phyloP scores from a whole-genome alignment of 2,888 invertebrate species.

The Trissoscelio sp. region DNA sequence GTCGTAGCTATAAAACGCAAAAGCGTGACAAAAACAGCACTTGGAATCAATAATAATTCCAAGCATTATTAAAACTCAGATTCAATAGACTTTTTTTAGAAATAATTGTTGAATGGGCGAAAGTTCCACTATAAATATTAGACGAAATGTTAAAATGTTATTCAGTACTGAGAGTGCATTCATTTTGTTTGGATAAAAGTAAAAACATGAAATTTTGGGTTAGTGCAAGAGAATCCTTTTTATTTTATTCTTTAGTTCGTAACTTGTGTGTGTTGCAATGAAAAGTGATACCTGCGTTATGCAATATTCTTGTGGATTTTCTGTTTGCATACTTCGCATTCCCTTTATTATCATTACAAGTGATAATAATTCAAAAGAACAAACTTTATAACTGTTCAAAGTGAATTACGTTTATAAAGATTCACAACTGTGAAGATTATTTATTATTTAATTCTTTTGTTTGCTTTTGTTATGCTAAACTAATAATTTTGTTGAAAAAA shows the following conservation, averaged over 20 bases:
- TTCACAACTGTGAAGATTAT: no score
- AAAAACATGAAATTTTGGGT: constrained; percentile 50
- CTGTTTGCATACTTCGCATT: no score
- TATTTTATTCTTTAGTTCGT: no score
- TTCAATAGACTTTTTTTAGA: constrained; percentile 71
- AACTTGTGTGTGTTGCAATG: no score
- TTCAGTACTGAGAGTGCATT: constrained; percentile 66
- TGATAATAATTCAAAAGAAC: background rate
- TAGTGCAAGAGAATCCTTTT: no score
- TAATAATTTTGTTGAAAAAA: no score
- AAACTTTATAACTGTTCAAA: background rate
- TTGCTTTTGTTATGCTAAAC: no score
- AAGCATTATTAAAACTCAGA: constrained; percentile 53
- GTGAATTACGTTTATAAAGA: no score
- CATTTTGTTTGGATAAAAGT: constrained; percentile 74
- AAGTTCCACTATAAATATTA: constrained; percentile 82
- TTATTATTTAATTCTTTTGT: no score
- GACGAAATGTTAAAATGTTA: constrained; percentile 59
- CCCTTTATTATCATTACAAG: no score
- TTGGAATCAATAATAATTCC: constrained; percentile 41
- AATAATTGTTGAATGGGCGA: constrained; percentile 74
- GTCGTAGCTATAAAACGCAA: constrained; percentile 39
- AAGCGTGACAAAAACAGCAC: constrained; percentile 49
- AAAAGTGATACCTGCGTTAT: no score
- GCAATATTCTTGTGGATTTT: no score